Base-by-base conservation (phyloP, 2,888 invertebrate species). In the Sesamia inferens region DNA sequence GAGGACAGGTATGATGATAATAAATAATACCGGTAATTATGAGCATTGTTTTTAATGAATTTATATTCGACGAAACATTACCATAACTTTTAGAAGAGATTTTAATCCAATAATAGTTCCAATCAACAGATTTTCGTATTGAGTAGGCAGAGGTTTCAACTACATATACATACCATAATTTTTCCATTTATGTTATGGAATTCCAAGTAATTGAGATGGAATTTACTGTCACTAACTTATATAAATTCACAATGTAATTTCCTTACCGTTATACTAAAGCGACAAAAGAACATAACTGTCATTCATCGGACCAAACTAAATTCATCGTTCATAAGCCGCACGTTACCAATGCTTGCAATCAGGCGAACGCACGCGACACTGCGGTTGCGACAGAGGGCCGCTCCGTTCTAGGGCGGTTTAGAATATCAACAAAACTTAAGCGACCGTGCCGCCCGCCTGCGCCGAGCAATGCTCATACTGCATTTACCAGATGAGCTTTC, bases 361-460 rank as follows among this genome's bases (percentile, higher is more conserved):
- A 93, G 91, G 89, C 90, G 85, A 88, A 91, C 90, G 92, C 93
- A 93, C 91, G 93, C 93, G 93, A 92, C 92, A 90, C 87, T 93
- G 94, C 88, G 94, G 94, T 94, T 92, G 91, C 94, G 87, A 93
- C 92, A 91, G 86, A 90, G 90, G 88, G 84, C 88, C 86, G 84
- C 87, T 77, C 78, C 88, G 87, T 89, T 90, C 91, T 88, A 89
- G 91, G 91, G 92, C 86, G 92, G 93, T 93, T 94, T 92, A 93
- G 94, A 95, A 94, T 95, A 95, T 93, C 93, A 94, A 94, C 94
- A 95, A 93, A 93, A 92, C 92, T 94, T 93, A 92, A 91, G 88
- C 89, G 91, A 89, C 90, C 91, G 89, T 90, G 89, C 90, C 85
- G 86, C 87, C 88, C 89, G 90, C 84, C 82, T 89, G 86, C 88